phyloP scores from a whole-genome alignment of 2,797 vertebrate genomes.

The Gymnothorax reevesii region DNA sequence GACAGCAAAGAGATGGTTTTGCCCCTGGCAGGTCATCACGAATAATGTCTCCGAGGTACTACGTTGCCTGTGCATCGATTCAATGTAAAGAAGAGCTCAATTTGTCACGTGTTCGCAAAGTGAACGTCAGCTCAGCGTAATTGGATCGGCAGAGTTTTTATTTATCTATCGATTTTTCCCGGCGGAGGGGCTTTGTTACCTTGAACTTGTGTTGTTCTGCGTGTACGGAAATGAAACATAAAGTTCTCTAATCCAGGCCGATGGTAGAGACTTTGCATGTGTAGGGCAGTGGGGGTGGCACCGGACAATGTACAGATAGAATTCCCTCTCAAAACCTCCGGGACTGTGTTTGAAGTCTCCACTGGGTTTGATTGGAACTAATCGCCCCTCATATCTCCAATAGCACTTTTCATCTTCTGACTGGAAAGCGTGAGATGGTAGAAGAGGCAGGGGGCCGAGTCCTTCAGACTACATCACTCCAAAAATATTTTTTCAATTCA shows the following conservation, averaged over 20 bases:
- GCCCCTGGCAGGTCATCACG: neutral
- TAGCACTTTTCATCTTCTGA: no score
- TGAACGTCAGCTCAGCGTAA: neutral
- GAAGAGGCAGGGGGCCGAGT: no score
- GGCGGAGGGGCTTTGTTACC: neutral
- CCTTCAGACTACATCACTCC: no score
- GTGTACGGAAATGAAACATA: neutral
- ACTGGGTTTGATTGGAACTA: no score
- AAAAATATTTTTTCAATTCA: no score
- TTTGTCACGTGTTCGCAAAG: neutral
- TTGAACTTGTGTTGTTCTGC: neutral
- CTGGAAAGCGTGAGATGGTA: no score
- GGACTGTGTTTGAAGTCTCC: neutral
- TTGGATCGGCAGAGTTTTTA: constrained; percentile 16
- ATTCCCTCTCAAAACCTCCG: neutral
- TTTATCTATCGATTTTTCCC: neutral
- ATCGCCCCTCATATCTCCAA: no score
- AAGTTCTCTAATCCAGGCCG: neutral
- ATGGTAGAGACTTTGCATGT: neutral
- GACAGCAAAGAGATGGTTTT: no score
- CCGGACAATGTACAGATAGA: no score
- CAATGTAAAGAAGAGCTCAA: neutral
- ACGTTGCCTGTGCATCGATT: neutral
- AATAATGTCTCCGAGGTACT: neutral
- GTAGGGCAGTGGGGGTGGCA: neutral